phyloP scores from a whole-genome alignment of 1,140 invertebrate genomes.

The Venturia canescens region DNA sequence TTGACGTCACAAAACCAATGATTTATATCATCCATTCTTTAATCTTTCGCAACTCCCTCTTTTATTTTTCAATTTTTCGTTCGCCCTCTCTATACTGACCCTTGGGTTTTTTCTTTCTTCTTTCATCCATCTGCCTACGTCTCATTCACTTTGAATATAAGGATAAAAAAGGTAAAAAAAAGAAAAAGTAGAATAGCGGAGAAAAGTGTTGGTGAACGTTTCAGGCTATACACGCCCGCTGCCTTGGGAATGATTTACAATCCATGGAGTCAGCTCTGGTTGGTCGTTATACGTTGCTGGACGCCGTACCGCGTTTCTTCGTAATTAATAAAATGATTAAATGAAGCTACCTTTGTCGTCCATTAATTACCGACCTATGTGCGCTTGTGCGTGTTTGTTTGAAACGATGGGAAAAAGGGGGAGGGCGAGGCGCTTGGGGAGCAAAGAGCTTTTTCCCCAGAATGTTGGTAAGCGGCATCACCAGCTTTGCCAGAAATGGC shows the following conservation, averaged over 20 bases:
- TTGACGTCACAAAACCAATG: conserved; percentile 25
- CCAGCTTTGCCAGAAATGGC: background rate
- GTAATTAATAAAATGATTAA: conserved; percentile 64
- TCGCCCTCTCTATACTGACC: background rate
- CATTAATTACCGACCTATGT: conserved; percentile 55
- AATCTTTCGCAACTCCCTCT: background rate
- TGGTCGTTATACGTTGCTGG: conserved; percentile 25
- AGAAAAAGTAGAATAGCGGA: background rate
- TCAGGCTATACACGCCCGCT: background rate
- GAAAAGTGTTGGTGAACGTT: conserved; percentile 7
- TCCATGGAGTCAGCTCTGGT: conserved; percentile 37
- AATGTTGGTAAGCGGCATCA: conserved; percentile 21
- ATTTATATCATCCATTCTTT: conserved; percentile 11
- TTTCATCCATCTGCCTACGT: conserved; percentile 8
- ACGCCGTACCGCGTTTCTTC: conserved; percentile 47
- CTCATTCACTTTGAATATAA: conserved; percentile 34
- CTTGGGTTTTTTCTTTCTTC: conserved; percentile 3
- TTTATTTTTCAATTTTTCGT: conserved; percentile 24
- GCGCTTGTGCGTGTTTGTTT: background rate
- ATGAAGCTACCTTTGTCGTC: conserved; percentile 55
- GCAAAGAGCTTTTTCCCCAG: conserved; percentile 33
- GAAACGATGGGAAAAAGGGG: background rate
- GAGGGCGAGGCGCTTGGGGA: conserved; percentile 5
- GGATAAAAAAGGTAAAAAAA: conserved; percentile 21
- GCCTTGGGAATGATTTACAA: conserved; percentile 54